Conservation (phyloP, 2,797 vertebrate species). For the Spinus pinus region DNA sequence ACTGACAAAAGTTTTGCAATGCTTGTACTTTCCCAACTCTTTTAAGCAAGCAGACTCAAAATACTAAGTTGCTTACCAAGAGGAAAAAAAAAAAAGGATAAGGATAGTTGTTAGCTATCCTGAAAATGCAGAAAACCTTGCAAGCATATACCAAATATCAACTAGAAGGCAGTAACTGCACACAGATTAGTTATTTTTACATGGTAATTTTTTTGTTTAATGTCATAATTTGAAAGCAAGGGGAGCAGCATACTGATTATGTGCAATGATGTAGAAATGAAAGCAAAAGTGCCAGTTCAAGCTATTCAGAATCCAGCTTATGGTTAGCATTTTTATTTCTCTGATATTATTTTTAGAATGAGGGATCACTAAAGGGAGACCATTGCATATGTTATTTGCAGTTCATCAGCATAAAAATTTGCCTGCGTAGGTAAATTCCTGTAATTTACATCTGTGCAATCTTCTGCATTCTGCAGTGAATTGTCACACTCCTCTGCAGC, state of each 20-base stretch:
- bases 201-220: not conserved
- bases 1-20: slow-evolving; percentile 16
- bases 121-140: not conserved
- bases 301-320: not conserved
- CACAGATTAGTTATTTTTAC: not conserved
- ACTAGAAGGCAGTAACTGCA: not conserved
- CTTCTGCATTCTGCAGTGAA: not conserved
- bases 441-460: not conserved
- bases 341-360: not conserved
- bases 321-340: not conserved
- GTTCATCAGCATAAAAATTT: not conserved
- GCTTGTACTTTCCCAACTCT: slow-evolving; percentile 27
- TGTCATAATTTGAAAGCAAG: not conserved
- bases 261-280: not conserved
- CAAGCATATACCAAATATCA: not conserved
- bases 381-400: not conserved
- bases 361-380: not conserved
- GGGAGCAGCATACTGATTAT: not conserved
- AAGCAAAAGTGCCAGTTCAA: not conserved
- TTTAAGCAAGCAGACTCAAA: not conserved
- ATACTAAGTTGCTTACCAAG: not conserved
- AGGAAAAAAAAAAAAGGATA: not conserved
- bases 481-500: not conserved
- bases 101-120: not conserved
- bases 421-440: not conserved